Base-by-base conservation (phyloP, 23 tunicate species). In the Botrylloides violaceus region DNA sequence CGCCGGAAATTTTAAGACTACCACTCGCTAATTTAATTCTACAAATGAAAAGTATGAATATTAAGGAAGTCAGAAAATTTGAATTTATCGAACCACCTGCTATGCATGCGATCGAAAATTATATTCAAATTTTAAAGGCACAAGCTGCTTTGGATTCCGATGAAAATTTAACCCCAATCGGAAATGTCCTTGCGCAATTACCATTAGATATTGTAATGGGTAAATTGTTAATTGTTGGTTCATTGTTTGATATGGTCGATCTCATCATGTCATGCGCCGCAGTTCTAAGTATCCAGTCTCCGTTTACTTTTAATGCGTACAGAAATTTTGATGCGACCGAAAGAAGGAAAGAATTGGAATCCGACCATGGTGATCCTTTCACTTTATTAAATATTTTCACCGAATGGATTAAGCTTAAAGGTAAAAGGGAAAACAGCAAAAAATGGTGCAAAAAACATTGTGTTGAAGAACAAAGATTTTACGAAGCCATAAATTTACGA, bases 391-490 rank as follows among this genome's bases (percentile, higher is more conserved):
- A 79, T 76, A 65, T 88, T 31, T 95, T 87, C 59, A 95, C 82
- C 48, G 96, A 82, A 34, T 95, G 99, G 99, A 95, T 95, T 7
- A 58, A 87, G 77, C 53, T 94, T 20, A 94, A 94, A 72, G 72
- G 87, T 20, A 79, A 80, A 20, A 73, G 59, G 24, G 55, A 72
- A 9, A 71, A 83, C 28, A 79, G 91, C 39, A 68, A 77, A 27
- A 95, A 87, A 49, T 95, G 99, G 99, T 95, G 99, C 60, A 90
- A 87, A 73, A 53, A 95, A 49, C 62, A 96, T 12, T 75, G 99
- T 57, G 24, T 95, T 2, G 99, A 95, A 74, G 99, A 95, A 38
- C 99, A 95, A 38, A 53, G 99, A 23, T 83, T 95, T 35, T 95
- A 95, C 63, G 99, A 95, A 58, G 92, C 92, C 73, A 87, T 95